These are phyloP conservation scores for Dipodomys merriami DNA, from an alignment of 2,113 vertebrate species.

Conservation along the genomic window DNA sequence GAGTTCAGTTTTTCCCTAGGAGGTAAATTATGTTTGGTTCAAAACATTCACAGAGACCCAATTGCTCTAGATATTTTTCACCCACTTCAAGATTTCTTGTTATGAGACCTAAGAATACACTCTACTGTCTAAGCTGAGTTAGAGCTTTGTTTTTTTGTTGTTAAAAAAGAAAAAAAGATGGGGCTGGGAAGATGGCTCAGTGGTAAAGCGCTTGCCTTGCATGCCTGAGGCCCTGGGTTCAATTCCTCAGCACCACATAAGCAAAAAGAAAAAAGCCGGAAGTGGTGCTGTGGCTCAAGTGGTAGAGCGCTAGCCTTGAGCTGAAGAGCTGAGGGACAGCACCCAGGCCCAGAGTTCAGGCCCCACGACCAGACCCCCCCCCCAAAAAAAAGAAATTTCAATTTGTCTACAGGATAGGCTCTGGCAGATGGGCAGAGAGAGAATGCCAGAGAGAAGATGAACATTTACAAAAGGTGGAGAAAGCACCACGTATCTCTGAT, in stretches of 20 bases:
- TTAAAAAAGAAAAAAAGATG: too few species aligned
- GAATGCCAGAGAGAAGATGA: not conserved
- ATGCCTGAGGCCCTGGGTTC: too few species aligned
- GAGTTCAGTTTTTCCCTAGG: not conserved
- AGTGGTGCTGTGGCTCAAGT: too few species aligned
- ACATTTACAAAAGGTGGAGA: not conserved
- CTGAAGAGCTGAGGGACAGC: too few species aligned
- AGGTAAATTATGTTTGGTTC: not conserved
- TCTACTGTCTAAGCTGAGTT: constrained; percentile 44
- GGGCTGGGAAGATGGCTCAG: too few species aligned
- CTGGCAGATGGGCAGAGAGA: not conserved
- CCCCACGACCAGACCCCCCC: too few species aligned
- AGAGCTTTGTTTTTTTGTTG: constrained; percentile 45
- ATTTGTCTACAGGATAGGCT: not conserved
- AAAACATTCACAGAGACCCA: not conserved
- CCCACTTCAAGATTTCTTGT: constrained; percentile 24
- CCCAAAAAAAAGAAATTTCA: not conserved
- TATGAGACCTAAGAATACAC: constrained; percentile 41
- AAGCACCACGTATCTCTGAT: not conserved
- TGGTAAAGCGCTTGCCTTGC: too few species aligned
- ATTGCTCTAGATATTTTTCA: not conserved
- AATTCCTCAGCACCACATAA: too few species aligned
- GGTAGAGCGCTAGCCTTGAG: too few species aligned
- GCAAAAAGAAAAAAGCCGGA: too few species aligned
- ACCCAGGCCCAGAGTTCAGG: too few species aligned